Percentiles rank a stretch among this genome's conserved stretches.
phyloP scores from a whole-genome alignment of 2,797 vertebrate species.

The Chiloscyllium punctatum region DNA sequence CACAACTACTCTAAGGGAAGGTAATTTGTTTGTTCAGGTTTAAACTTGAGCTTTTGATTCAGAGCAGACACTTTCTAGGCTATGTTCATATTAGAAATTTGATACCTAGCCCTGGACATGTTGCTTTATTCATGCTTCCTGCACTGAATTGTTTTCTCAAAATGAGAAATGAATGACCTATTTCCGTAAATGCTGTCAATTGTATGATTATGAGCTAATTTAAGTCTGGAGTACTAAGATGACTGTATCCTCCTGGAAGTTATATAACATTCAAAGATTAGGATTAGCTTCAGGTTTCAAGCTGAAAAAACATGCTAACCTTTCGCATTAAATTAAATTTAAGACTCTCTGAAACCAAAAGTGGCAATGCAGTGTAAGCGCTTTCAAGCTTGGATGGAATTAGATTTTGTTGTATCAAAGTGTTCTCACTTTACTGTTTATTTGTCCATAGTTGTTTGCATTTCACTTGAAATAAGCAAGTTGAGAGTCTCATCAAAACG shows the following conservation, averaged over 20 bases:
- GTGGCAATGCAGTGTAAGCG: neutral
- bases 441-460: neutral
- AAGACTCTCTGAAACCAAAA: neutral
- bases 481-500: neutral
- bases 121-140: neutral
- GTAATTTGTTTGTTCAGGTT: no score
- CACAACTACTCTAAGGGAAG: no score
- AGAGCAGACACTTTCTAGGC: no score
- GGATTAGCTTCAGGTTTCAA: neutral
- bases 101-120: neutral
- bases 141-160: neutral
- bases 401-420: neutral
- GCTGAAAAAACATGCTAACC: neutral
- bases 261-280: neutral
- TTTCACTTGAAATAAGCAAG: neutral
- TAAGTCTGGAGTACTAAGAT: neutral
- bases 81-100: neutral
- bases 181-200: neutral
- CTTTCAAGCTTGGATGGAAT: neutral
- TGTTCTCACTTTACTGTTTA: neutral
- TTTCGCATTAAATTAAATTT: neutral
- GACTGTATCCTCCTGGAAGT: neutral
- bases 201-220: neutral
- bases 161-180: neutral
- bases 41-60: no score